A percentile compares a stretch with the other conserved stretches of the same genome.
Evolutionary conservation across 2,113 vertebrate genomes (phyloP).

Genomic region (Microtus montanus): DNA sequence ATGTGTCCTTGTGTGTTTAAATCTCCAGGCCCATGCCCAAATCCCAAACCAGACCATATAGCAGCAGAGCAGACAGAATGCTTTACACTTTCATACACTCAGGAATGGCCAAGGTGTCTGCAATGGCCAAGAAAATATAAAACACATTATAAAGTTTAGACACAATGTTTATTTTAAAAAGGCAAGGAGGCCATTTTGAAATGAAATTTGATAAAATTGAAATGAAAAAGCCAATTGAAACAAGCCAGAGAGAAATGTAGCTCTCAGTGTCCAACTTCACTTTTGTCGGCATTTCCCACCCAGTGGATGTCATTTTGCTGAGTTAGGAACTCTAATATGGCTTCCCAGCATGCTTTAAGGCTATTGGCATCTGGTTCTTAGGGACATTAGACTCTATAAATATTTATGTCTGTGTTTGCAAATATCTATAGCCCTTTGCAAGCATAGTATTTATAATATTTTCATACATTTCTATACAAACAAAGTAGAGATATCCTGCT

Average conservation of each 20-base stretch:
- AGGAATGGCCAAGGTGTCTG: background rate
- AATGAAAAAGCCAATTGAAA: background rate
- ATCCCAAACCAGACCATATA: too few relatives aligned
- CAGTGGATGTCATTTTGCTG: conserved; percentile 26
- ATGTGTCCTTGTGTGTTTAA: too few relatives aligned
- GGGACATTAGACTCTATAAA: conserved; percentile 32
- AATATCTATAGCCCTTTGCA: conserved; percentile 15
- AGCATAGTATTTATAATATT: conserved; percentile 47
- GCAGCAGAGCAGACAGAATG: too few relatives aligned
- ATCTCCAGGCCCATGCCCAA: too few relatives aligned
- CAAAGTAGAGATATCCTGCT: background rate
- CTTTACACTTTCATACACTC: background rate
- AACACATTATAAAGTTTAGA: background rate
- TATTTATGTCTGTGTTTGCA: conserved; percentile 52
- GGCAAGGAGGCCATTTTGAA: background rate
- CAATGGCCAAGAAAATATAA: background rate
- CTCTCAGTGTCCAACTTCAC: background rate
- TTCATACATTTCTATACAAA: background rate
- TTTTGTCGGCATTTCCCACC: background rate
- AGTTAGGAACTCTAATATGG: background rate
- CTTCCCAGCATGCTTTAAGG: conserved; percentile 3
- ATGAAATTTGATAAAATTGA: background rate
- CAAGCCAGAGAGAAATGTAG: conserved; percentile 29
- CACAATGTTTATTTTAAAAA: conserved; percentile 25
- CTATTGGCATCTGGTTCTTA: conserved; percentile 38